These are phyloP conservation scores for Ypsolopha sequella DNA, from an alignment of 2,888 invertebrate genomes.

Conservation along the genomic window DNA sequence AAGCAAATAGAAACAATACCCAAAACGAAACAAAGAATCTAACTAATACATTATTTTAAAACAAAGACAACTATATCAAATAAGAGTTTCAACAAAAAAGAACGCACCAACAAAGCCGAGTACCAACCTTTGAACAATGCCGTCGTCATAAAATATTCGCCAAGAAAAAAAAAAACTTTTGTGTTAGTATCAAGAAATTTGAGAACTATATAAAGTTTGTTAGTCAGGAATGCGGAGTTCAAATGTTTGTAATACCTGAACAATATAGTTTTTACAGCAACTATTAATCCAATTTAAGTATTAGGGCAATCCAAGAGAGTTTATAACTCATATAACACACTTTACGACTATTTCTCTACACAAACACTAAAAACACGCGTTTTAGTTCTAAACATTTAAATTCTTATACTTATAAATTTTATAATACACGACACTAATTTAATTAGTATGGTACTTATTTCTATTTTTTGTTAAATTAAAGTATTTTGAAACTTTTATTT, in stretches of 20 bases:
- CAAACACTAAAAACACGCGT: background rate
- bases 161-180: conserved; percentile 19
- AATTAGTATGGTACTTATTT: background rate
- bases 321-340: background rate
- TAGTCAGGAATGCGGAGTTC: conserved; percentile 1
- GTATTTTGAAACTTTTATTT: background rate
- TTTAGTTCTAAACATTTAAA: background rate
- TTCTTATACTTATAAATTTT: background rate
- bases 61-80: conserved; percentile 3
- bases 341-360: background rate
- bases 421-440: background rate
- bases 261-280: conserved; percentile 12
- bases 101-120: conserved; percentile 16
- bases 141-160: conserved; percentile 19
- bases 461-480: background rate
- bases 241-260: conserved; percentile 18
- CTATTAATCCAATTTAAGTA: background rate
- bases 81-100: conserved; percentile 2
- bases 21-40: background rate
- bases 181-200: conserved; percentile 17
- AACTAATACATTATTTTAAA: conserved; percentile 3
- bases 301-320: conserved; percentile 1
- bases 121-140: conserved; percentile 22
- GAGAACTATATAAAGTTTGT: conserved; percentile 16
- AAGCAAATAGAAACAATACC: conserved; percentile 1